Evolutionary conservation across 1,140 invertebrate species (phyloP).

Genomic region (Eciton burchellii): DNA sequence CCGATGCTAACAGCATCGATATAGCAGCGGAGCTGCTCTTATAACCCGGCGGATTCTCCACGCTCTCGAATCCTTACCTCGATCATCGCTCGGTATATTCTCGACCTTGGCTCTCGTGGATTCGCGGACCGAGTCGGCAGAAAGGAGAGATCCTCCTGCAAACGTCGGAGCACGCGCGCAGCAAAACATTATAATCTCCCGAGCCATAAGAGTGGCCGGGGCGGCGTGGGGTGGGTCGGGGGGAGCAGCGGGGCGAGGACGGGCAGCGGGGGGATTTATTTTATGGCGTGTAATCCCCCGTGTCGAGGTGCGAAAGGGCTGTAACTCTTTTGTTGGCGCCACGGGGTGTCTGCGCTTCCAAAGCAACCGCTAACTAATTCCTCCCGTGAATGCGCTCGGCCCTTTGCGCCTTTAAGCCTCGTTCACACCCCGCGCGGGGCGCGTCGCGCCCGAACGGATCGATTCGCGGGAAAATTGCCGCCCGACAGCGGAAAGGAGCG

Average conservation of each 20-base stretch:
- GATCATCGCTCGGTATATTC: conserved; percentile 18
- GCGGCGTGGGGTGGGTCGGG: conserved; percentile 19
- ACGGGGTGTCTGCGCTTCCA: conserved; percentile 81
- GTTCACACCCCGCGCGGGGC: conserved; percentile 63
- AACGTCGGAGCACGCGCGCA: conserved; percentile 72
- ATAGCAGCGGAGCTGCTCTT: too few relatives aligned
- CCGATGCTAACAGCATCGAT: too few relatives aligned
- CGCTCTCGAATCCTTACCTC: conserved; percentile 48
- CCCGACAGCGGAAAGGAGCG: neutral
- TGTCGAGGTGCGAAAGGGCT: conserved; percentile 83
- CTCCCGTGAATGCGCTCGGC: conserved; percentile 75
- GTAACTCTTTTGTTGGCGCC: conserved; percentile 84
- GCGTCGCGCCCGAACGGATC: conserved; percentile 43
- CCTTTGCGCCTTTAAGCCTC: conserved; percentile 77
- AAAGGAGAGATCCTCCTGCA: conserved; percentile 48
- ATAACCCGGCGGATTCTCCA: conserved; percentile 56
- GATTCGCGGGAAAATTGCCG: conserved; percentile 38
- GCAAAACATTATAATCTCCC: conserved; percentile 83
- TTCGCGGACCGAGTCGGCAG: conserved; percentile 26
- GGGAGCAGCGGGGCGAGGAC: neutral
- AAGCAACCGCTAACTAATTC: conserved; percentile 83
- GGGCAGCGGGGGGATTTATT: conserved; percentile 79
- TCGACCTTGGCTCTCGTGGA: conserved; percentile 42
- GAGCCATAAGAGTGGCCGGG: conserved; percentile 65
- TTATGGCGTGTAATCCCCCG: conserved; percentile 84